Base-by-base conservation (phyloP, 1,140 invertebrate genomes). In the Leptinotarsa undecemlineata region DNA sequence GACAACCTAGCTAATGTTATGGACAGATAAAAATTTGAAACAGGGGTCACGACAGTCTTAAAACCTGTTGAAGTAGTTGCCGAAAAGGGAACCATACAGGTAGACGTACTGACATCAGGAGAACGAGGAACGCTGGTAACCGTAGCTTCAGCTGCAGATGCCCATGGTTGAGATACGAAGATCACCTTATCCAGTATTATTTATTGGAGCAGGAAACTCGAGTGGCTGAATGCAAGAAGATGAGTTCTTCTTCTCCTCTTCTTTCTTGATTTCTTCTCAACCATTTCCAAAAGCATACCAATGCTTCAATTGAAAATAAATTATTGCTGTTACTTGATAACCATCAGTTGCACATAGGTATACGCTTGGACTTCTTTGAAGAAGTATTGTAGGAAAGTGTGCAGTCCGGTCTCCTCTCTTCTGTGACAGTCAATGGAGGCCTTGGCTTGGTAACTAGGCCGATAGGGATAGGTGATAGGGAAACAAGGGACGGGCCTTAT, bases 111-210 rank as follows among this genome's bases (percentile, higher is more conserved):
- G 4, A 86, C 85, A 3, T 86, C 84, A 20, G 82, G 72, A 8
- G 86, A 88, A 82, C 71, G 85, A 75, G 85, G 86, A 19, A 78
- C 71, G 11, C 73, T 86, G n/a, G 85, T 86, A 2, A 88, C 87
- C 17, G 47, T 87, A 17, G 68, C 23, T 23, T 15, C 76, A 57
- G 78, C 81, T 61, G 81, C 86, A 6, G 85, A 80, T 80, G 87
- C 77, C 85, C 85, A 51, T 51, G 84, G 42, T 76, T 79, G 19
- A 79, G 79, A 68, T 85, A 77, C 57, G 77, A 85, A 48, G 77
- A 84, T 63, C 75, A 80, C 71, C 81, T 86, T 51, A 77, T 2
- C 85, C 85, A 48, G 33, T 76, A 71, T 84, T 84, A 48, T 81
- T 68, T 33, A 77, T 80, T 64, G 86, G 83, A 48, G 63, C 61